phyloP scores from a whole-genome alignment of 2,888 invertebrate species.

The Helicoverpa assulta region DNA sequence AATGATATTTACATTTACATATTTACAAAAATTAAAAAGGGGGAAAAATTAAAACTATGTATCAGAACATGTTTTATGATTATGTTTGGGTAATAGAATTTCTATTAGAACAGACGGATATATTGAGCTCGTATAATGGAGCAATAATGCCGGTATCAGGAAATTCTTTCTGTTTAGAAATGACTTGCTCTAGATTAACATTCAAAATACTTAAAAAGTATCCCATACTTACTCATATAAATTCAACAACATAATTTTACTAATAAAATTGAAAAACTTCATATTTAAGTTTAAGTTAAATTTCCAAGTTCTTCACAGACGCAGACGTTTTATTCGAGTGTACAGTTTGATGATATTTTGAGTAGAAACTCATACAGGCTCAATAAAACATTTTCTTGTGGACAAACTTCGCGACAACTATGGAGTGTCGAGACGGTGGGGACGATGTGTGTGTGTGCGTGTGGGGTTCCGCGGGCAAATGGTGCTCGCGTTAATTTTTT shows the following conservation, averaged over 20 bases:
- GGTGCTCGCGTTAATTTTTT: slow-evolving; percentile 19
- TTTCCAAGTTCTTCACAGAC: neutral
- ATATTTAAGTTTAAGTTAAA: neutral
- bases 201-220: neutral
- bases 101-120: no score
- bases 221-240: neutral
- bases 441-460: slow-evolving; percentile 15
- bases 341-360: slow-evolving; percentile 47
- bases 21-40: no score
- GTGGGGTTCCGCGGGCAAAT: slow-evolving; percentile 36
- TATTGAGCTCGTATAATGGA: no score
- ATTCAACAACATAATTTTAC: no score
- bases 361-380: slow-evolving; percentile 43
- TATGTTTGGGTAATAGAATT: no score
- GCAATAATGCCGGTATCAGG: no score
- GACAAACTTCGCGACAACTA: slow-evolving; percentile 60
- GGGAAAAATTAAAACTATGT: no score
- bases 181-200: neutral
- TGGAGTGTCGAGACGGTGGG: slow-evolving; percentile 51
- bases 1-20: no score
- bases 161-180: no score
- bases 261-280: neutral
- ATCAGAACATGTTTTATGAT: no score
- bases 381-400: slow-evolving; percentile 62
- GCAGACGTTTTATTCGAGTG: slow-evolving; percentile 35